Base-by-base conservation (phyloP, 2,797 vertebrate species). In the Sus cebifrons region DNA sequence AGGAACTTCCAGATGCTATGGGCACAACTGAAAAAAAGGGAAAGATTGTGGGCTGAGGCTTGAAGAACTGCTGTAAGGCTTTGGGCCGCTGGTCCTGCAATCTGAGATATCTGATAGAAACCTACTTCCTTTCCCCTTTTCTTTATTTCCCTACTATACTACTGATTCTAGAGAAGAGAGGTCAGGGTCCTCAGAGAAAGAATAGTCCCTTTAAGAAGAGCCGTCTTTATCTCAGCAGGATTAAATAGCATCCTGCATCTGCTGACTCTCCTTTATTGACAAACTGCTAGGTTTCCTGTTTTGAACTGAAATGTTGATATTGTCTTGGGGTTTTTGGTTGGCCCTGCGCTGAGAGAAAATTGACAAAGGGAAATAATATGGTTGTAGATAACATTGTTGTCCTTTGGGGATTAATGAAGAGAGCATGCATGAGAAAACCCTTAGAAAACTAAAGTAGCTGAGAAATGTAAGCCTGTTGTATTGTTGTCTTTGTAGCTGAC, bases 241-340 rank as follows among this genome's bases (percentile, higher is more conserved):
- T 95, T 93, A 44, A 95, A 64, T 71, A 27, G 75, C 90, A 68
- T n/a, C 82, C 25, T 32, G 44, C 44, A 64, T 71, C 65, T 25
- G 29, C 87, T 78, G 65, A 74, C 67, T 44, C 14, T 20, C 58
- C 77, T 88, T 89, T 89, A 32, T 77, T 93, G 86, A 92, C 60
- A 67, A 49, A 49, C 29, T 74, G 62, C 75, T 93, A n/a, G 58
- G 65, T 67, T 94, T 93, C 74, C 89, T 78, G 40, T 83, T 73
- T 81, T 84, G 70, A 77, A 32, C 58, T 25, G 64, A 75, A 79
- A 78, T 25, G 49, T 36, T 71, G 87, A 82, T 82, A 6, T 15
- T 77, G 87, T 88, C 91, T 92, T 68, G 5, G 64, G 18, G 27
- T 23, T 86, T 86, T 95, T 92, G 87, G 95, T 92, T 86, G 12